Evolutionary conservation across 2,888 invertebrate genomes (phyloP).

Genomic region (Heliconius ethilla): DNA sequence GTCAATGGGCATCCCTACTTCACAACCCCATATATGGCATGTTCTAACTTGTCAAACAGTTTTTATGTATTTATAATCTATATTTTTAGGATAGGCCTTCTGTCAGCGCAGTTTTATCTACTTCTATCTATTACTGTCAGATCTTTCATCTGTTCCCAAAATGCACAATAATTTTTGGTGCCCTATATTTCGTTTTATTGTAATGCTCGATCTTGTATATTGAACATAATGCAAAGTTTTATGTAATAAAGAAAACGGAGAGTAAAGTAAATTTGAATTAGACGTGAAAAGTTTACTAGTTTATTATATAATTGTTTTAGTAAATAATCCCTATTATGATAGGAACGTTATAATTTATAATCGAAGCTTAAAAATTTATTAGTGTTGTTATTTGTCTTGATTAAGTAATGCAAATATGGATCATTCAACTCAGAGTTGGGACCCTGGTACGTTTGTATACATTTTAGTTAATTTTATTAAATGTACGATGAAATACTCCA

Average conservation of each 20-base stretch:
- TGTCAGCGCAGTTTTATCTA: conserved; percentile 32
- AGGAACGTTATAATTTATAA: conserved; percentile 9
- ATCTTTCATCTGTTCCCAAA: conserved; percentile 35
- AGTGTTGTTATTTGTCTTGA: conserved; percentile 21
- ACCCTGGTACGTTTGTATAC: conserved; percentile 63
- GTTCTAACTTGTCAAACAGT: neutral
- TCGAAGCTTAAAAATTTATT: neutral
- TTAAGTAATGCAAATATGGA: conserved; percentile 42
- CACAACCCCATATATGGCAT: neutral
- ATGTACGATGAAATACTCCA: neutral
- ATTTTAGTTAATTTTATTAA: conserved; percentile 18
- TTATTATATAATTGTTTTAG: conserved; percentile 39
- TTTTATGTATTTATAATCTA: conserved; percentile 13
- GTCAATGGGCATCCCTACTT: too few relatives aligned
- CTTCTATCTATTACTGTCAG: conserved; percentile 37
- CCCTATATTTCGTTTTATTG: conserved; percentile 26
- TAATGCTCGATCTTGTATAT: conserved; percentile 16
- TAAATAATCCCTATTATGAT: conserved; percentile 26
- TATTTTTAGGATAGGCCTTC: conserved; percentile 2
- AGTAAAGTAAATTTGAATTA: conserved; percentile 32
- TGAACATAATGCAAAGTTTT: conserved; percentile 25
- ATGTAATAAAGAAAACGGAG: conserved; percentile 25
- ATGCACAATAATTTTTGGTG: conserved; percentile 36
- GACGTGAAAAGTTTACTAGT: conserved; percentile 35
- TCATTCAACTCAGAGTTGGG: conserved; percentile 67